These are phyloP conservation scores for Kuschelorhynchus macadamiae DNA, from an alignment of 2,888 invertebrate genomes.

Conservation along the genomic window DNA sequence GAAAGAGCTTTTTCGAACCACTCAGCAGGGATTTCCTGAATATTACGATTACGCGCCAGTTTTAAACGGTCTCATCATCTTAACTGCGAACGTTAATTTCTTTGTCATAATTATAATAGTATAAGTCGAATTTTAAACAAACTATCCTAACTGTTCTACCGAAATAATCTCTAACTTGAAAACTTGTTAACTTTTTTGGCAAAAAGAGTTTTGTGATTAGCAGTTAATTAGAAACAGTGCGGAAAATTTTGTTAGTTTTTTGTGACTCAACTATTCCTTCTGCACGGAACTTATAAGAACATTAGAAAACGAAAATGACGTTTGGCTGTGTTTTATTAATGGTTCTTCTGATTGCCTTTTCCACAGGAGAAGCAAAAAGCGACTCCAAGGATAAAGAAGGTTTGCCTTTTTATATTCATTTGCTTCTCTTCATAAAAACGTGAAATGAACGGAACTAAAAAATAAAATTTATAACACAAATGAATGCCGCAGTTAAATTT, in stretches of 20 bases:
- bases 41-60: conserved; percentile 39
- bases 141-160: too few species aligned
- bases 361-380: conserved; percentile 35
- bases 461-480: too few species aligned
- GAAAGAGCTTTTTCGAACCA: conserved; percentile 35
- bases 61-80: conserved; percentile 2
- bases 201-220: too few species aligned
- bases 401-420: conserved; percentile 36
- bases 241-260: too few species aligned
- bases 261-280: neutral
- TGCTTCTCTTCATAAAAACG: conserved; percentile 2
- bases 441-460: too few species aligned
- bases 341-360: conserved; percentile 41
- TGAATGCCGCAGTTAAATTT: too few species aligned
- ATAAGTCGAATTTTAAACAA: too few species aligned
- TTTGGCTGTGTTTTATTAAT: conserved; percentile 39
- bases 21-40: conserved; percentile 20
- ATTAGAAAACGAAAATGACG: conserved; percentile 24
- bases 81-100: too few species aligned
- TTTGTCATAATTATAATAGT: too few species aligned
- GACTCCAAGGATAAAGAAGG: conserved; percentile 42
- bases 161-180: too few species aligned
- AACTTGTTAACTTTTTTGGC: too few species aligned
- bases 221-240: too few species aligned
- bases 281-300: conserved; percentile 3